Conservation (phyloP, 2,888 invertebrate genomes). For the Philhelius pedissequus region DNA sequence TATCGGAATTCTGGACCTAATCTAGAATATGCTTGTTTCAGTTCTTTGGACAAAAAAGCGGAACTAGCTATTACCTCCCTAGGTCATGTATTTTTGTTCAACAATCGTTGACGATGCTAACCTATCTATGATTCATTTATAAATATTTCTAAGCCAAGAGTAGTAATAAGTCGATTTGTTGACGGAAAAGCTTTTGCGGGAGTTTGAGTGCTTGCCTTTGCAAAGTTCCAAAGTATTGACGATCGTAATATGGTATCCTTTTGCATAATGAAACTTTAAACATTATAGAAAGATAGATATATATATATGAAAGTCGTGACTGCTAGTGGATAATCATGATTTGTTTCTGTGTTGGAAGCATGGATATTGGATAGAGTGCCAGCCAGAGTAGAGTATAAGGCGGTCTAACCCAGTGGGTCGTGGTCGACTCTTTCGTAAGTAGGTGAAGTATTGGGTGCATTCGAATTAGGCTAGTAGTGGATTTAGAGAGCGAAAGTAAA, state of each 20-base stretch:
- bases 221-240: background rate
- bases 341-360: slow-evolving; percentile 11
- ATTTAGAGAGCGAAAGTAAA: slow-evolving; percentile 19
- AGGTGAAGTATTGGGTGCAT: slow-evolving; percentile 37
- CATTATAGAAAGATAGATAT: background rate
- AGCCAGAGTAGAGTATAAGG: background rate
- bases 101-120: background rate
- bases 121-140: slow-evolving; percentile 43
- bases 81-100: slow-evolving; percentile 4
- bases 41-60: slow-evolving; percentile 23
- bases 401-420: slow-evolving; percentile 7
- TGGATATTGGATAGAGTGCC: background rate
- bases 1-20: slow-evolving; percentile 7
- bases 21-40: slow-evolving; percentile 4
- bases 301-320: slow-evolving; percentile 54
- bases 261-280: slow-evolving; percentile 41
- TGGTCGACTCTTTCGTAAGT: slow-evolving; percentile 31
- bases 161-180: slow-evolving; percentile 30
- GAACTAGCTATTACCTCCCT: slow-evolving; percentile 35
- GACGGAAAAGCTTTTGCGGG: slow-evolving; percentile 47
- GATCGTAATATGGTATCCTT: slow-evolving; percentile 34
- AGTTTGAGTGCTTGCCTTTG: background rate
- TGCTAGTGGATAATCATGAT: slow-evolving; percentile 54
- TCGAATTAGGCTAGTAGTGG: slow-evolving; percentile 30
- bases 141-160: background rate